phyloP scores from a whole-genome alignment of 2,113 vertebrate species.

The Antigone vipio region DNA sequence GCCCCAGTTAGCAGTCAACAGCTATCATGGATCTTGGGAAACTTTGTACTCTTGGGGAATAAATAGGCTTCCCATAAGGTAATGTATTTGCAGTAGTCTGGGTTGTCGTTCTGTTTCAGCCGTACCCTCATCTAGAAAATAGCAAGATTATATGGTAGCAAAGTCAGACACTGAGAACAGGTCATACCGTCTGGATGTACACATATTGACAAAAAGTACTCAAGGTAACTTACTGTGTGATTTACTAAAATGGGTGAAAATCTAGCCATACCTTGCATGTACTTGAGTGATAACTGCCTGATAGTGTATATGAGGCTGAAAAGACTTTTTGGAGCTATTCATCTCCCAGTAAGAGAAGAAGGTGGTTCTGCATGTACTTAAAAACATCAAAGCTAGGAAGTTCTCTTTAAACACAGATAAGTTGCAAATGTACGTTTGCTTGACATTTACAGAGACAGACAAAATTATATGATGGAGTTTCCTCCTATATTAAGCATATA shows the following conservation, averaged over 20 bases:
- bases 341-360: neutral
- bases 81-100: rapidly evolving
- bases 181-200: neutral
- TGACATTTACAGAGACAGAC: neutral
- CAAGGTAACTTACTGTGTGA: neutral
- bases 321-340: neutral
- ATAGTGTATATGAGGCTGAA: neutral
- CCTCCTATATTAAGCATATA: neutral
- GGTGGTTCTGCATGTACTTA: neutral
- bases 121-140: neutral
- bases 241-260: neutral
- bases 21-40: neutral
- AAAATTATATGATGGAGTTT: neutral
- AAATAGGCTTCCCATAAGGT: neutral
- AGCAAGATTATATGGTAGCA: neutral
- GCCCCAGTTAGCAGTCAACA: neutral
- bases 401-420: neutral
- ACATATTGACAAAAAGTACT: neutral
- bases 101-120: neutral
- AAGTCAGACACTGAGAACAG: neutral
- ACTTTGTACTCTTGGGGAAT: neutral
- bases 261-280: neutral
- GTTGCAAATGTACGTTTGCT: neutral
- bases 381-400: neutral
- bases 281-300: neutral